Conservation (phyloP, 1,140 invertebrate genomes). For the Melanaphis sacchari region DNA sequence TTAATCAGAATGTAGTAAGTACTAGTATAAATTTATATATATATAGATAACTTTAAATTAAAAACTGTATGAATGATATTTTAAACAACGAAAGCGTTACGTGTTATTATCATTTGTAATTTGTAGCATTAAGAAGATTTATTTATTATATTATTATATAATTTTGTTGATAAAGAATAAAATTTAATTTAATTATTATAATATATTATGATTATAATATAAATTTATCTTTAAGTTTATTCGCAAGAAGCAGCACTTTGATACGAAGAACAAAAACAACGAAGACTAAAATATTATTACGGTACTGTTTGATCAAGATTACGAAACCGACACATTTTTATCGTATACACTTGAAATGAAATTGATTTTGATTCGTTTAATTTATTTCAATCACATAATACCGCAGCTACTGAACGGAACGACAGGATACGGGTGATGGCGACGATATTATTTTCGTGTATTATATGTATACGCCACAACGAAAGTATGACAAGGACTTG, state of each 20-base stretch:
- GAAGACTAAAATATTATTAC: background rate
- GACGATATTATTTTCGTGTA: background rate
- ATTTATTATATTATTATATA: background rate
- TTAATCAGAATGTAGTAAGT: background rate
- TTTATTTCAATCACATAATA: conserved; percentile 40
- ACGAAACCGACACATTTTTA: background rate
- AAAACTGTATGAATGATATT: background rate
- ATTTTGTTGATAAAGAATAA: background rate
- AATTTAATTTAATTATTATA: background rate
- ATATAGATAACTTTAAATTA: no score
- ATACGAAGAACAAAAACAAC: background rate
- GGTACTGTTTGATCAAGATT: background rate
- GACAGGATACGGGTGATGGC: conserved; percentile 22
- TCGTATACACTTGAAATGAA: background rate
- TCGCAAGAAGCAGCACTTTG: background rate
- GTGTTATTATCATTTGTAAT: background rate
- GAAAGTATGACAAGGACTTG: background rate
- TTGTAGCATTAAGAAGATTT: background rate
- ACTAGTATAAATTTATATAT: no score
- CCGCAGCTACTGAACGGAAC: background rate
- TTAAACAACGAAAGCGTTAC: background rate
- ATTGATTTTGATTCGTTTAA: conserved; percentile 31
- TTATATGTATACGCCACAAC: background rate
- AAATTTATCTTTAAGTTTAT: background rate
- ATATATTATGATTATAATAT: background rate